Evolutionary conservation across 2,888 invertebrate species (phyloP).

Genomic region (Meliscaeva auricollis): DNA sequence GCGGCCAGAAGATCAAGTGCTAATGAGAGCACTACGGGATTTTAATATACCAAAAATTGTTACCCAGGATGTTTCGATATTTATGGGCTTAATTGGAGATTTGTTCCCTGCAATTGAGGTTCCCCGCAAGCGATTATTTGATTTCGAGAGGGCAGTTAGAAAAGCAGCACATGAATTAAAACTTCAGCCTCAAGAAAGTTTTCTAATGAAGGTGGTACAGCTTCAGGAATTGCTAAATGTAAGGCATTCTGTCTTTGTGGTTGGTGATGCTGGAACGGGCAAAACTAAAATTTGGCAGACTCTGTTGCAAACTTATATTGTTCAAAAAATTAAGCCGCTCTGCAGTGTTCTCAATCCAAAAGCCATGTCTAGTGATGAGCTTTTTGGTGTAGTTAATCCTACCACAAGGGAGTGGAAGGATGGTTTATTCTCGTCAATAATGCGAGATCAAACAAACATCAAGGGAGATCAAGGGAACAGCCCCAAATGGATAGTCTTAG

Average conservation of each 20-base stretch:
- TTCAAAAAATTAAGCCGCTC: conserved; percentile 89
- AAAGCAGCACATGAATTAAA: conserved; percentile 92
- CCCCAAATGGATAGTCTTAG: conserved; percentile 97
- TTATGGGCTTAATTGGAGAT: conserved; percentile 97
- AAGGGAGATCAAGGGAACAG: conserved; percentile 87
- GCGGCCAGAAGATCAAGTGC: conserved; percentile 95
- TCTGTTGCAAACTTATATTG: conserved; percentile 90
- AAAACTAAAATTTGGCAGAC: conserved; percentile 98
- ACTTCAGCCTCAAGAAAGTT: conserved; percentile 96
- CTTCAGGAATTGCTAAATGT: conserved; percentile 96
- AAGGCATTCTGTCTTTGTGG: conserved; percentile 96
- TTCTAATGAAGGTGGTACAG: conserved; percentile 95
- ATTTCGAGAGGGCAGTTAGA: conserved; percentile 93
- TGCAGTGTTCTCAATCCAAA: conserved; percentile 97
- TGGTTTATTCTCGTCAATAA: conserved; percentile 95
- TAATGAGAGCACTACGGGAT: conserved; percentile 97
- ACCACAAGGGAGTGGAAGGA: conserved; percentile 96
- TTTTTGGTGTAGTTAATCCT: conserved; percentile 97
- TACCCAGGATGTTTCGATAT: conserved; percentile 95
- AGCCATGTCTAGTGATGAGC: conserved; percentile 96
- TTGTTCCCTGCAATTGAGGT: conserved; percentile 97
- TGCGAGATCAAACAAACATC: conserved; percentile 97
- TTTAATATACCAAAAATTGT: conserved; percentile 98
- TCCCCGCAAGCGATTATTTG: conserved; percentile 93
- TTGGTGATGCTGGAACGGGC: conserved; percentile 95